These are phyloP conservation scores for Icerya purchasi DNA, from an alignment of 2,888 invertebrate species.

Conservation along the genomic window DNA sequence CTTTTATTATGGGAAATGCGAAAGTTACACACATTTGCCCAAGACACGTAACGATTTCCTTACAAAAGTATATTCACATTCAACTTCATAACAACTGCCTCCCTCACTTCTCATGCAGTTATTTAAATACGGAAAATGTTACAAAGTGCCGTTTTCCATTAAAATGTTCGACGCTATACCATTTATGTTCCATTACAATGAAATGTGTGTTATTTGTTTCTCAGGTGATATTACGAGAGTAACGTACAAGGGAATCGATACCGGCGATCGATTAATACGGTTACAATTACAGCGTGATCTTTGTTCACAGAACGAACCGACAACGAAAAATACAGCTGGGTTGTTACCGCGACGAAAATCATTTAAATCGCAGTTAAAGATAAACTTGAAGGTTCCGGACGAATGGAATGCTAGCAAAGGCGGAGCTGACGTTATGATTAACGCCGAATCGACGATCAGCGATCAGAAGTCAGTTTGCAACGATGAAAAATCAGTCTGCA, in stretches of 20 bases:
- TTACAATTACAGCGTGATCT: constrained; percentile 19
- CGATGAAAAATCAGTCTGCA: neutral
- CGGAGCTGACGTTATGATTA: neutral
- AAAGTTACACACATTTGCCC: too few relatives aligned
- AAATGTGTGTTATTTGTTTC: too few relatives aligned
- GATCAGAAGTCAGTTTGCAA: neutral
- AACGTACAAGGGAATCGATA: constrained; percentile 26
- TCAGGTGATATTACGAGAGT: constrained; percentile 24
- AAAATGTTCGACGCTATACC: too few relatives aligned
- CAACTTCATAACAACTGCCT: too few relatives aligned
- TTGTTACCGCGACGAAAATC: constrained; percentile 20
- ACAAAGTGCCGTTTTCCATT: too few relatives aligned
- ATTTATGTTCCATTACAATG: too few relatives aligned
- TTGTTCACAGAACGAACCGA: neutral
- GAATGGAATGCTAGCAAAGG: neutral
- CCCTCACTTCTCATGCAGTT: too few relatives aligned
- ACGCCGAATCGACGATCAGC: neutral
- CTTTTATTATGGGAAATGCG: too few relatives aligned
- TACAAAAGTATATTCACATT: too few relatives aligned
- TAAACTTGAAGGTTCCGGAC: constrained; percentile 22
- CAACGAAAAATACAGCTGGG: constrained; percentile 15
- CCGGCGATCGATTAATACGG: constrained; percentile 21
- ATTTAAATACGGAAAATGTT: too few relatives aligned
- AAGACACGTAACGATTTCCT: too few relatives aligned
- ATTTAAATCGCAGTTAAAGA: constrained; percentile 25